These are phyloP conservation scores for Siderastrea siderea DNA, from an alignment of 92 coral and sea anemone genomes.

Conservation along the genomic window DNA sequence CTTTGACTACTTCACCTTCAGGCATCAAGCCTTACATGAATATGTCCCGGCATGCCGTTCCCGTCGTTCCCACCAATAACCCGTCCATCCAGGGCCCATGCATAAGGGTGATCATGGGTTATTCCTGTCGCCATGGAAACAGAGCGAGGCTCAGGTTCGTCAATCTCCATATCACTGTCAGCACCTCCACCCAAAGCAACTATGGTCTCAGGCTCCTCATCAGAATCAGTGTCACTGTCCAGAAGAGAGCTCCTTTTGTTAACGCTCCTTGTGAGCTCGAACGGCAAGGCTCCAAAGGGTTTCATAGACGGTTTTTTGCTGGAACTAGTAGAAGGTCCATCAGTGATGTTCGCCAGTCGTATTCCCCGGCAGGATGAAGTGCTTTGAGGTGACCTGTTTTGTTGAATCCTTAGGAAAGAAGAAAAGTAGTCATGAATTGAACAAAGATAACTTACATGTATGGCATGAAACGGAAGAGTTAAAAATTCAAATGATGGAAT, in stretches of 20 bases:
- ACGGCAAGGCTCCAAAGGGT: slow-evolving; percentile 28
- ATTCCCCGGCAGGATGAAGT: slow-evolving; percentile 71
- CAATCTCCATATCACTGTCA: slow-evolving; percentile 85
- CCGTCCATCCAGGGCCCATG: slow-evolving; percentile 93
- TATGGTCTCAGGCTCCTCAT: slow-evolving; percentile 51
- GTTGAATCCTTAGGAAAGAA: slow-evolving; percentile 23
- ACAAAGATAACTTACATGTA: neutral
- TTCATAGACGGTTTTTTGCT: slow-evolving; percentile 44
- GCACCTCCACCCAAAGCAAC: slow-evolving; percentile 43
- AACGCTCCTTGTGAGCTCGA: slow-evolving; percentile 30
- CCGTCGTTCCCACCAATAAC: slow-evolving; percentile 53
- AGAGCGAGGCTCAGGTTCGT: slow-evolving; percentile 77
- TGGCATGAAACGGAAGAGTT: neutral
- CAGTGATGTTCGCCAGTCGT: slow-evolving; percentile 78
- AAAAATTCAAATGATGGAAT: neutral
- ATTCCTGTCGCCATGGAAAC: slow-evolving; percentile 91
- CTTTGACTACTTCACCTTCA: too few species aligned
- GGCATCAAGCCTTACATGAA: slow-evolving; percentile 12
- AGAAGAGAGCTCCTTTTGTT: slow-evolving; percentile 47
- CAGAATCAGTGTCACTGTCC: slow-evolving; percentile 84
- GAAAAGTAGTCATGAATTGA: neutral
- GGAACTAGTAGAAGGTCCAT: slow-evolving; percentile 47
- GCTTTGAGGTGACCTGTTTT: slow-evolving; percentile 19
- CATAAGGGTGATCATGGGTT: slow-evolving; percentile 88
- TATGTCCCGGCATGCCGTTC: slow-evolving; percentile 37